Percentiles rank a stretch among this genome's conserved stretches.
Conservation (phyloP, 2,113 vertebrate genomes). For the Pavo muticus region DNA sequence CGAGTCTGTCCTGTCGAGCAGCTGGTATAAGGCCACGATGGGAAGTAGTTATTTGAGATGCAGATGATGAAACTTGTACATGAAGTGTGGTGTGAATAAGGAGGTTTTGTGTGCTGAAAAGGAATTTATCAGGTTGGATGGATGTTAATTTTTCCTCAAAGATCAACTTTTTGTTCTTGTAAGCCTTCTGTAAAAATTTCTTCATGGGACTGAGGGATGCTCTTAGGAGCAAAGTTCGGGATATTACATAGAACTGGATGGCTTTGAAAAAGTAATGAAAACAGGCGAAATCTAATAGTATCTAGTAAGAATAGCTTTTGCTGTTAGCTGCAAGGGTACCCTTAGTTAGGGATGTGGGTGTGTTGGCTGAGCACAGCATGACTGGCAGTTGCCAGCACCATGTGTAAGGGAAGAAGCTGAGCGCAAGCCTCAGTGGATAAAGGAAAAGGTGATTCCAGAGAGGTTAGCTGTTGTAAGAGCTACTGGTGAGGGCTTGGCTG, state of each 20-base stretch:
- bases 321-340: background rate
- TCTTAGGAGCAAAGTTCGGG: background rate
- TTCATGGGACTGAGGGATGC: background rate
- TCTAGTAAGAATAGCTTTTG: background rate
- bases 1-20: background rate
- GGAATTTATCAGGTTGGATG: background rate
- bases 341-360: rapidly evolving
- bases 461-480: background rate
- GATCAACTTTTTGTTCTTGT: background rate
- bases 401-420: background rate
- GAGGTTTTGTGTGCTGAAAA: background rate
- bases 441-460: background rate
- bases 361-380: rapidly evolving
- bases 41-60: background rate
- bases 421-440: rapidly evolving
- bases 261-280: background rate
- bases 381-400: background rate
- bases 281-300: background rate
- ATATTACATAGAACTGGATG: background rate
- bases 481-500: background rate
- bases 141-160: background rate
- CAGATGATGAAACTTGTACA: background rate
- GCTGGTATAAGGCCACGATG: rapidly evolving
- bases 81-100: background rate
- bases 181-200: background rate